Percentiles rank a stretch among this genome's conserved stretches.
These are phyloP conservation scores for Porites cylindrica DNA, from an alignment of 92 coral and sea anemone genomes.

Conservation along the genomic window DNA sequence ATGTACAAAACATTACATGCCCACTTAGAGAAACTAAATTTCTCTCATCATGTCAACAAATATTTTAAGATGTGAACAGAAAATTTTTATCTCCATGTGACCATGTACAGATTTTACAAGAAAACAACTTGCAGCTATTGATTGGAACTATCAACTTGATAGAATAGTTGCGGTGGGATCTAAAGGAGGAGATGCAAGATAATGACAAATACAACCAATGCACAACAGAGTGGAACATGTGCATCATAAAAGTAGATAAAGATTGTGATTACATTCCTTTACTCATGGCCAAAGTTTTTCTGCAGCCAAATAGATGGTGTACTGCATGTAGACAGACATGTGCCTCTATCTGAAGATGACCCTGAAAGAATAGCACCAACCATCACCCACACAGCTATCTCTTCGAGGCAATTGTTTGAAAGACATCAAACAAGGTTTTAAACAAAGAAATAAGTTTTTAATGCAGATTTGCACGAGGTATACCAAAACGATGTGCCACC, in stretches of 20 bases:
- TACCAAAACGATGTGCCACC: no score
- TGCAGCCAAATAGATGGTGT: no score
- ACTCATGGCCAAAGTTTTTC: constrained; percentile 5
- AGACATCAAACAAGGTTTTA: neutral
- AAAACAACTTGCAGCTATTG: constrained; percentile 61
- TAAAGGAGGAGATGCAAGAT: constrained; percentile 30
- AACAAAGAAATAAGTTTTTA: no score
- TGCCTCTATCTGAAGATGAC: constrained; percentile 7
- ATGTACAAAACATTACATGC: no score
- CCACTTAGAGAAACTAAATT: no score
- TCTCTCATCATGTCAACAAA: no score
- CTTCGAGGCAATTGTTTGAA: neutral
- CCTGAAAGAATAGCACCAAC: constrained; percentile 11
- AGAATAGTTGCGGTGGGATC: constrained; percentile 27
- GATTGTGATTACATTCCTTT: constrained; percentile 50
- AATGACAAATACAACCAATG: constrained; percentile 38
- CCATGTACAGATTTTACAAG: constrained; percentile 32
- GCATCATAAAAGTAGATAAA: constrained; percentile 38
- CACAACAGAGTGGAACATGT: constrained; percentile 52
- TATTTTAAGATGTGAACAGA: no score
- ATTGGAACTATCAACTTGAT: constrained; percentile 53
- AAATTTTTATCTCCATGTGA: no score
- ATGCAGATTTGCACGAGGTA: no score
- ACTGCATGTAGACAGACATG: neutral
- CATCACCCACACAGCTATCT: constrained; percentile 6